phyloP scores from a whole-genome alignment of 1,140 invertebrate genomes.

The Zaprionus africanus region DNA sequence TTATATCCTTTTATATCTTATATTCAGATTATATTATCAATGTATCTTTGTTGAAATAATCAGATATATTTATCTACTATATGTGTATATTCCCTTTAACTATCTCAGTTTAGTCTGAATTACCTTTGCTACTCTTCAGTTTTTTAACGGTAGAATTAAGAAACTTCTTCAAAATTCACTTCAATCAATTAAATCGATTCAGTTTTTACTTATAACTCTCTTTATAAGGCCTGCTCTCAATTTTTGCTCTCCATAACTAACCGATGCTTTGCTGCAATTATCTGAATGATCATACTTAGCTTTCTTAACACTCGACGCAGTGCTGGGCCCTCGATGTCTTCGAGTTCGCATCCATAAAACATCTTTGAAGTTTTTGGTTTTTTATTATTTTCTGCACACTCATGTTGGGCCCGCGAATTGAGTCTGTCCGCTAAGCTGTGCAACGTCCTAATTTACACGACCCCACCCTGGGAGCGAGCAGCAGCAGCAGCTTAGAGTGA shows the following conservation, averaged over 20 bases:
- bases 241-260: constrained; percentile 8
- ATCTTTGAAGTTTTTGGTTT: constrained; percentile 12
- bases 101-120: too few species aligned
- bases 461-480: constrained; percentile 37
- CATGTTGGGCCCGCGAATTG: constrained; percentile 11
- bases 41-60: too few species aligned
- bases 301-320: neutral
- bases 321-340: constrained; percentile 1
- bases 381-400: constrained; percentile 28
- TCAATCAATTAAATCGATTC: too few species aligned
- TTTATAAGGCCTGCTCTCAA: neutral
- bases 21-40: too few species aligned
- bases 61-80: too few species aligned
- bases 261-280: constrained; percentile 45
- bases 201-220: neutral
- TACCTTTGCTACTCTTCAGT: too few species aligned
- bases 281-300: constrained; percentile 18
- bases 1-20: too few species aligned
- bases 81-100: too few species aligned
- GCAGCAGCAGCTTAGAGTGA: neutral
- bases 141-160: too few species aligned
- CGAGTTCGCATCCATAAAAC: constrained; percentile 19
- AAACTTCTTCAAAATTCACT: too few species aligned
- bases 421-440: constrained; percentile 52
- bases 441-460: constrained; percentile 74